phyloP scores from a whole-genome alignment of 53 echinoderm and acorn worm species.

The Antedon mediterranea region DNA sequence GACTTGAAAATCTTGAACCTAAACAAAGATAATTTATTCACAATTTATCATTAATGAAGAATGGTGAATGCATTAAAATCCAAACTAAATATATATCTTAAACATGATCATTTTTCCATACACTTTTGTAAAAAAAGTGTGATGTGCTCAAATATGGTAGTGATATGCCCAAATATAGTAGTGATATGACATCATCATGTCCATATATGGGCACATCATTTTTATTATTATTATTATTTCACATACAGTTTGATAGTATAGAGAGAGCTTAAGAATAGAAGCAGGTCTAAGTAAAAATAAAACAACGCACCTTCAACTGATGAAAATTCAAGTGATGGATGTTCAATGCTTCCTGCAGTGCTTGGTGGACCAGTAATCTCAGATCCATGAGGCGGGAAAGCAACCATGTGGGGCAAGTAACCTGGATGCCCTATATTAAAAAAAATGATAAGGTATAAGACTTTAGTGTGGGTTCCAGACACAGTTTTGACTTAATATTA shows the following conservation, averaged over 20 bases:
- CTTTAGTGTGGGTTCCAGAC: too few species aligned
- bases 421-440: neutral
- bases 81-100: neutral
- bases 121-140: too few species aligned
- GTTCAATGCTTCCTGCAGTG: conserved; percentile 74
- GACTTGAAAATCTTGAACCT: conserved; percentile 90
- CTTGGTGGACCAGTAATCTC: conserved; percentile 47
- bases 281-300: neutral
- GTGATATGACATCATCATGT: too few species aligned
- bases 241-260: too few species aligned
- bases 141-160: too few species aligned
- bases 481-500: too few species aligned
- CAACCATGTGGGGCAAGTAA: neutral
- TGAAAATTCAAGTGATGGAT: conserved; percentile 57
- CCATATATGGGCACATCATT: too few species aligned
- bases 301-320: conserved; percentile 56
- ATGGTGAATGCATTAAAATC: neutral
- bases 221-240: too few species aligned
- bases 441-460: too few species aligned
- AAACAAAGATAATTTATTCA: neutral
- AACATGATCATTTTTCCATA: too few species aligned
- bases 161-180: too few species aligned
- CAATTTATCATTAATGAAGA: neutral
- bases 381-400: neutral
- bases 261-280: too few species aligned